Evolutionary conservation across 2,113 vertebrate genomes (phyloP), one percentile per base, ranked within the genome.

Genomic region (Setophaga petechia): DNA sequence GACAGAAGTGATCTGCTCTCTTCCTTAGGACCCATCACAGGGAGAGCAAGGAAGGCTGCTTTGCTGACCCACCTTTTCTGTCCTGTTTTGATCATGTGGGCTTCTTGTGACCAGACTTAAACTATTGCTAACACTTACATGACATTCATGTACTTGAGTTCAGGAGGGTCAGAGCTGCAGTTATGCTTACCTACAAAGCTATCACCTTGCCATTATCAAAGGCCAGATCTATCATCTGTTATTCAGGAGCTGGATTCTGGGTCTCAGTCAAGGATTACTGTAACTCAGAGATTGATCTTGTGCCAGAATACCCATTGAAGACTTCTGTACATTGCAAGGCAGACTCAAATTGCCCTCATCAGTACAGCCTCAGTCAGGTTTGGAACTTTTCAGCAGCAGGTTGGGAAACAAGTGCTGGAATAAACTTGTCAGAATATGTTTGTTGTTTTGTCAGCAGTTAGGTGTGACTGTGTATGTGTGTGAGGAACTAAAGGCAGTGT

Each of bases 401-500:
- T 77, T 92, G 76, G 41, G 55, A 89, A 89, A 62, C 28, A 65
- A 51, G 12, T 39, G 52, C 59, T 65, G 21, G 59, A 46, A 44
- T 22, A 54, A 75, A 21, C 22, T 68, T 87, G 16, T 65, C 39
- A 61, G 30, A 66, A 54, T 37, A 35, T 59, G 23, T 37, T 74
- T 33, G 13, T 51, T 85, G 9, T 47, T 93, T 22, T 75, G n/a
- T 11, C 5, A 18, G 24, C 51, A 43, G 20, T 67, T 47, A 19
- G 0, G 2, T 37, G 35, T 91, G 87, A 59, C 27, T 75, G 47
- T 28, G 11, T 80, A 3, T 37, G 25, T 2, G 0, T 63, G n/a
- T 76, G 67, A 87, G 30, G 35, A 76, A 35, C 28, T 47, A 31
- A 71, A 63, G 44, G 46, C 63, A 52, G 47, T 43, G 14, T 25